Evolutionary conservation across 92 coral and sea anemone species (phyloP), one percentile per base, ranked within the genome.

Genomic region (Actinostola sp.): DNA sequence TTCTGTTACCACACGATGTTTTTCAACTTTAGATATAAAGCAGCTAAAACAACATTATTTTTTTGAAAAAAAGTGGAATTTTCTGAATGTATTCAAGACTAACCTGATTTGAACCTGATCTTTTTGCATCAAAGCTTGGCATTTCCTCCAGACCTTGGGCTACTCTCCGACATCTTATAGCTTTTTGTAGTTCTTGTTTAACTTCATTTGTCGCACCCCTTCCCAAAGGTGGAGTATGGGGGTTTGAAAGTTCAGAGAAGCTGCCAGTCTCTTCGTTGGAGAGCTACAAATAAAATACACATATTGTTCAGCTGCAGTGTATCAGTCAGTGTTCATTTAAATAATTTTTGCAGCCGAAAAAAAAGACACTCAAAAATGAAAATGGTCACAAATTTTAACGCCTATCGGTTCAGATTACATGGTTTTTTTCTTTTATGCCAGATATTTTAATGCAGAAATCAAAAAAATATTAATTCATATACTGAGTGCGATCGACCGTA

Each of bases 131-230:
- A 23, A 88, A 12, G 20, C 75, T 75, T 41, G 99, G 99, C 78
- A 95, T 75, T 71, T 88, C 99, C 2, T 95, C 95, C 24, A 95
- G 86, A 9, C 99, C 99, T 63, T 86, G 88, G 16, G 99, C 99
- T 2, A 80, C 94, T 39, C 99, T 61, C 73, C 93, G 73, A 4
- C 88, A 82, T 72, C 87, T 73, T 34, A 95, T 95, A 10, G 95
- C 99, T 48, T 88, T 87, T 27, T 91, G 90, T 28, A 95, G 80
- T 55, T 92, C 99, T 25, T 82, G 56, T 78, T 92, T 92, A 0
- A 95, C 93, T 17, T 85, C 99, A 51, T 95, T 97, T 31, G 75
- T 75, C 1, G 97, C 88, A 0, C 91, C 92, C 13, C 72, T 73
- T 8, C 63, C 11, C 31, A 58, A 59, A 52, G 90, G 84, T 62